phyloP scores from a whole-genome alignment of 2,888 invertebrate genomes.

The Alloplasta piceator region DNA sequence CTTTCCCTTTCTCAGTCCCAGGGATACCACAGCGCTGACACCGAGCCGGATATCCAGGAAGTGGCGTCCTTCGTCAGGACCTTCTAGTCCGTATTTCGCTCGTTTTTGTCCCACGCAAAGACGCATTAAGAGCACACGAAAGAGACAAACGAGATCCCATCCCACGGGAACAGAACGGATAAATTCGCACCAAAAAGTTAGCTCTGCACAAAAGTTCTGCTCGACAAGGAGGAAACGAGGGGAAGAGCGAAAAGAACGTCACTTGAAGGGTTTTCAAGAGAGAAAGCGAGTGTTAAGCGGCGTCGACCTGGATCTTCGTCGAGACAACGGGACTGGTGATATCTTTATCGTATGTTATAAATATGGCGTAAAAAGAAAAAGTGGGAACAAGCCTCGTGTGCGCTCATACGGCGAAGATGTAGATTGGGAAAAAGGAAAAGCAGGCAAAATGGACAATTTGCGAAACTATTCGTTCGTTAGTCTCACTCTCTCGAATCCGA shows the following conservation, averaged over 20 bases:
- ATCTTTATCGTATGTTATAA: conserved; percentile 2
- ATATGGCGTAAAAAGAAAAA: conserved; percentile 9
- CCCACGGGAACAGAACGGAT: not conserved
- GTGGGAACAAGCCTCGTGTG: conserved; percentile 25
- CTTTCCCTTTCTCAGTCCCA: conserved; percentile 81
- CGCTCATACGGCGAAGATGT: conserved; percentile 7
- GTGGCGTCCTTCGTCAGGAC: conserved; percentile 77
- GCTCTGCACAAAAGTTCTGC: conserved; percentile 45
- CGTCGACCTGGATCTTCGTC: not conserved
- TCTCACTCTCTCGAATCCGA: conserved; percentile 56
- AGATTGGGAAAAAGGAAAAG: conserved; percentile 22
- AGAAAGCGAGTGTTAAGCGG: too few species aligned
- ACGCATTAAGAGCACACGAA: too few species aligned
- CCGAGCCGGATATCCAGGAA: conserved; percentile 78
- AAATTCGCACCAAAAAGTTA: conserved; percentile 26
- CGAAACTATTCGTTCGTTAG: conserved; percentile 43
- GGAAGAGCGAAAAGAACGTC: not conserved
- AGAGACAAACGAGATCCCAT: too few species aligned
- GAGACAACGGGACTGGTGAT: not conserved
- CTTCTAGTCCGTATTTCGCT: conserved; percentile 69
- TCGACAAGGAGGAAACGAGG: conserved; percentile 21
- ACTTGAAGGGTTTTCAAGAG: not conserved
- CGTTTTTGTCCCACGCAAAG: not conserved
- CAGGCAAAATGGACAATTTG: conserved; percentile 28
- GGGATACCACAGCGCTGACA: conserved; percentile 79